Evolutionary conservation across 2,888 invertebrate genomes (phyloP).

Genomic region (Lithodes maja): DNA sequence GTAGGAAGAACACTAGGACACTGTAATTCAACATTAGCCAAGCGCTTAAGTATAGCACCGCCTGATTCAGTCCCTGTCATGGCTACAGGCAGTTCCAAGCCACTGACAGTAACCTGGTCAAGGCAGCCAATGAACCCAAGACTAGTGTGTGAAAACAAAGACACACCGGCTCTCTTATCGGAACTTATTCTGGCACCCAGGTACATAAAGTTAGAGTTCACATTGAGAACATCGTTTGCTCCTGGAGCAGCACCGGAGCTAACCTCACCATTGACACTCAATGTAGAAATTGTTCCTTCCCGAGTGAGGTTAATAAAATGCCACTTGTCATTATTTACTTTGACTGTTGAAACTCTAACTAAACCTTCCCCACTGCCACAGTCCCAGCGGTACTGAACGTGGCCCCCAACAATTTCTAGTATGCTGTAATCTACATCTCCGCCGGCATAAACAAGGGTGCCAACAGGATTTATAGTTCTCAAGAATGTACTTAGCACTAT

Average conservation of each 20-base stretch:
- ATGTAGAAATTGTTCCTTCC: conserved; percentile 85
- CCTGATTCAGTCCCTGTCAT: conserved; percentile 78
- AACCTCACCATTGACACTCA: conserved; percentile 78
- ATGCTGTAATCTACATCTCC: conserved; percentile 93
- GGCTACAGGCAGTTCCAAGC: conserved; percentile 85
- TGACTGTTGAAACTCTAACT: conserved; percentile 84
- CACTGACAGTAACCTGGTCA: conserved; percentile 87
- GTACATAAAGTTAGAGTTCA: conserved; percentile 87
- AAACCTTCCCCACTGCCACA: conserved; percentile 93
- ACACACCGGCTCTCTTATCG: conserved; percentile 38
- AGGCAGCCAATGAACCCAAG: conserved; percentile 92
- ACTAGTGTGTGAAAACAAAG: conserved; percentile 46
- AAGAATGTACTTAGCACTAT: conserved; percentile 86
- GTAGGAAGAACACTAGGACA: conserved; percentile 75
- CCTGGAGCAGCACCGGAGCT: conserved; percentile 83
- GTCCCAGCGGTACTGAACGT: conserved; percentile 92
- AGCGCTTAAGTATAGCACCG: conserved; percentile 78
- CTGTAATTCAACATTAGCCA: conserved; percentile 76
- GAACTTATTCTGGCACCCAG: conserved; percentile 85
- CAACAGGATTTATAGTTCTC: conserved; percentile 87
- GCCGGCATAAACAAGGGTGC: conserved; percentile 89
- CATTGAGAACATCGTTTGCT: conserved; percentile 87
- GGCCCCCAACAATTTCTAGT: conserved; percentile 89
- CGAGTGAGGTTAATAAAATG: conserved; percentile 86
- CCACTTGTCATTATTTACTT: conserved; percentile 90